Base-by-base conservation (phyloP, 2,797 vertebrate genomes). In the Sitta carolinensis region DNA sequence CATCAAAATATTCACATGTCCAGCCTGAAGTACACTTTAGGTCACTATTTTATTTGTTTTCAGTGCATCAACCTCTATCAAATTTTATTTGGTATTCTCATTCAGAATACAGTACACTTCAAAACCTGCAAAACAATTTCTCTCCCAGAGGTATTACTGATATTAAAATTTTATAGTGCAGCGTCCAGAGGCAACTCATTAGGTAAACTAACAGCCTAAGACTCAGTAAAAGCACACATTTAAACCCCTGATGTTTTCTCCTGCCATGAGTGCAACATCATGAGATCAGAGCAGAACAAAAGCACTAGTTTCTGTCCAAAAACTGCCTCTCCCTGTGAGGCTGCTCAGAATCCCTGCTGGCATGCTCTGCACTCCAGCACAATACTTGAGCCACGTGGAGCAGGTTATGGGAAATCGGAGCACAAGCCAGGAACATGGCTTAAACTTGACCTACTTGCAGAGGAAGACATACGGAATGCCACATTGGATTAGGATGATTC, bases 381-480 rank as follows among this genome's bases (percentile, higher is more conserved):
- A 94, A 30, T 3, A 45, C 22, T 55, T 1, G 0, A 82, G 78
- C 82, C 90, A 93, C 72, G 62, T 94, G 94, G 93, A 95, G 43
- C 89, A 95, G 85, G 94, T 95, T 93, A 78, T 93, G 93, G 94
- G 97, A 97, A 97, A 97, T 91, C 48, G 20, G 96, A 97, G 85
- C 19, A 0, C 4, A 11, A 86, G 92, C 78, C 89, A 97, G 93
- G 89, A 96, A 95, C 64, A 91, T 86, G 94, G 97, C 97, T 98
- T 97, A 97, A 98, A 98, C 98, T 98, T 99, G 98, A 99, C 98
- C 98, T 98, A 99, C 97, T 98, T 99, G 98, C 96, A 93, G 95
- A 97, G 96, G 97, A 98, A 98, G 98, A 93, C 97, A 97, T 95
- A 97, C 26, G 95, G 85, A 94, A 98, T 68, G 98, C 97, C 98